Evolutionary conservation across 2,113 vertebrate genomes (phyloP).

Genomic region (Amia ocellicauda): DNA sequence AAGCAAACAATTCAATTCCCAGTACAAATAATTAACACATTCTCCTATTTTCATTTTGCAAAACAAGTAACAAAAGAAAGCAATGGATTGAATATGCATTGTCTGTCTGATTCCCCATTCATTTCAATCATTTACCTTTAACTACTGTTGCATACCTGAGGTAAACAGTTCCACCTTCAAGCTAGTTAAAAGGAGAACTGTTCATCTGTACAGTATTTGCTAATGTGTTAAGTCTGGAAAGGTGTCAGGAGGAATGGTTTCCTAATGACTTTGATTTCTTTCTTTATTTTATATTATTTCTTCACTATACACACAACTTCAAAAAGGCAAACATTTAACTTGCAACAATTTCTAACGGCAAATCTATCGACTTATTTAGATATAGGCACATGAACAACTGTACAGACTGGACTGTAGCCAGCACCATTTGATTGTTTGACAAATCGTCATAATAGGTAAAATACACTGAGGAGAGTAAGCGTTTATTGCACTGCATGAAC

Average conservation of each 20-base stretch:
- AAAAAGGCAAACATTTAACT: slow-evolving; percentile 14
- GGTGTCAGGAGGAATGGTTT: background rate
- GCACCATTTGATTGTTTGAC: background rate
- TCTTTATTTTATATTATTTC: no score
- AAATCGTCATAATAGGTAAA: slow-evolving; percentile 6
- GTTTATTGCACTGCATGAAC: slow-evolving; percentile 7
- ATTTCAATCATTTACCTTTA: background rate
- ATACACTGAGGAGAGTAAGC: slow-evolving; percentile 7
- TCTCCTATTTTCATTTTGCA: background rate
- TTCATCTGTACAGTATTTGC: no score
- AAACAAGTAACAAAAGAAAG: background rate
- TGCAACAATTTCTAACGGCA: slow-evolving; percentile 12
- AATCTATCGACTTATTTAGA: slow-evolving; percentile 11
- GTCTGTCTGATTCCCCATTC: background rate
- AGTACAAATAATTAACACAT: background rate
- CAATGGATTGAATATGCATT: background rate
- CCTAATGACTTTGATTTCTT: no score
- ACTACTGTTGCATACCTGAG: background rate
- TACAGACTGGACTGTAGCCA: background rate
- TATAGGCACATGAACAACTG: slow-evolving; percentile 16
- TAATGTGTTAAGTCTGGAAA: background rate
- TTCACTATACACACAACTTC: slow-evolving; percentile 13
- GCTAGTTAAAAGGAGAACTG: no score
- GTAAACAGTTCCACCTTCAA: no score
- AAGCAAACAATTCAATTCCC: slow-evolving; percentile 14